Base-by-base conservation (phyloP, 2,113 vertebrate species). In the Eublepharis macularius region DNA sequence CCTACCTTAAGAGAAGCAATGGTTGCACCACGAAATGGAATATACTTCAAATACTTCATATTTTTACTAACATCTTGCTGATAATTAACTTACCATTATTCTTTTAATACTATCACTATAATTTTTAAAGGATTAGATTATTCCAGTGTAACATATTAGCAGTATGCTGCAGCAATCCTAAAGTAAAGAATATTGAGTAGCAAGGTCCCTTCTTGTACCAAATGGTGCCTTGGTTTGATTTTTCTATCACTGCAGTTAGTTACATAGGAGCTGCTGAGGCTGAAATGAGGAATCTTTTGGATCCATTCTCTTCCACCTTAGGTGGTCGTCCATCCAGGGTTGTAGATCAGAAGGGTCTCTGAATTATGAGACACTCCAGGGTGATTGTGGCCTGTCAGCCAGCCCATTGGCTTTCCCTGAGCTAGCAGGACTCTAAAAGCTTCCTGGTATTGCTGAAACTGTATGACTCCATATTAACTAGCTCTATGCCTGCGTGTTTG, bases 1-100 rank as follows among this genome's bases (percentile, higher is more conserved):
- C 87, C 69, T 86, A 86, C 79, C 49, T 93, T 87, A 92, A 83
- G 49, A 91, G 68, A 47, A 65, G 69, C 39, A 78, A 49, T 79
- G 76, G 49, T 85, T 78, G 36, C 26, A 34, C 39, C 36, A 51
- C 66, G 34, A 77, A 51, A 72, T 78, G 39, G 60, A n/a, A 65
- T 84, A 43, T 41, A 11, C 39, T 47, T 13, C 41, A 72, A 47
- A 79, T 1, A 3, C 41, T 68, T 72, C 2, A 75, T 26, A 43
- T 78, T 51, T 7, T 69, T 10, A 43, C 65, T 45, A 51, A 68
- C 16, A n/a, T 69, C n/a, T 34, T 34, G 66, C 14, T 69, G n/a
- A 34, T 57, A 69, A 69, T 11, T 17, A 63, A 9, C 60, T 63
- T 29, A 63, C 26, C 7, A 29, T 29, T 63, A 36, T 69, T 69